A percentile compares a stretch with the other conserved stretches of the same genome.
Evolutionary conservation across 2,797 vertebrate genomes (phyloP).

Genomic region (Pangasius macronema): DNA sequence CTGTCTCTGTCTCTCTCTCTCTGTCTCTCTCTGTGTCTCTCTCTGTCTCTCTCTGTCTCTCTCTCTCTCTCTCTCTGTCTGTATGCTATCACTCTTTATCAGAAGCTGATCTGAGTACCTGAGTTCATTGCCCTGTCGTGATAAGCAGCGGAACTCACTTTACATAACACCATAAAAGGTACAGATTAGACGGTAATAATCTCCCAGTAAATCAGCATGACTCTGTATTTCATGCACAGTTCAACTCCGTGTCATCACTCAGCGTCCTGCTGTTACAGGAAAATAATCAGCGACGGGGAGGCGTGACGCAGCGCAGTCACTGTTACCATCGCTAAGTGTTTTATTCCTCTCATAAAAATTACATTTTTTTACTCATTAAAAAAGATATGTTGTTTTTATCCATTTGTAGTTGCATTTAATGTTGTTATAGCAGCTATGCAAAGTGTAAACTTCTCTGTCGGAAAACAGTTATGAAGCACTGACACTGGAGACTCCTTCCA

Average conservation of each 20-base stretch:
- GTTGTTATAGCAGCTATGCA: background rate
- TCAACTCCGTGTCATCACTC: background rate
- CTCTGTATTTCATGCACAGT: background rate
- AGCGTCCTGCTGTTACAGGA: background rate
- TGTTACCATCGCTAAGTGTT: background rate
- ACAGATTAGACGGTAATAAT: background rate
- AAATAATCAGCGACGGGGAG: background rate
- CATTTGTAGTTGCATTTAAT: background rate
- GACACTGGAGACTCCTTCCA: background rate
- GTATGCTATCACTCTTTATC: background rate
- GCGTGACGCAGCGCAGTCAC: background rate
- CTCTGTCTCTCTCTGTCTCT: too few species aligned
- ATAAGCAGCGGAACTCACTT: slow-evolving; percentile 42
- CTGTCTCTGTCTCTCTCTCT: too few species aligned
- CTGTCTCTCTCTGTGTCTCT: too few species aligned
- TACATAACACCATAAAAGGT: background rate
- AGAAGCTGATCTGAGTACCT: background rate
- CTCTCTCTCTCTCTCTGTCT: too few species aligned
- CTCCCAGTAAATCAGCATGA: background rate
- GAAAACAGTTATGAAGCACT: background rate
- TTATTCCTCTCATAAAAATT: background rate
- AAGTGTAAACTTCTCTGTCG: too few species aligned
- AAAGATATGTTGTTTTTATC: background rate
- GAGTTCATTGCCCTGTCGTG: slow-evolving; percentile 16
- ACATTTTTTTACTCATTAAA: background rate